These are phyloP conservation scores for Callospermophilus lateralis DNA, from an alignment of 2,113 vertebrate genomes.

Conservation along the genomic window DNA sequence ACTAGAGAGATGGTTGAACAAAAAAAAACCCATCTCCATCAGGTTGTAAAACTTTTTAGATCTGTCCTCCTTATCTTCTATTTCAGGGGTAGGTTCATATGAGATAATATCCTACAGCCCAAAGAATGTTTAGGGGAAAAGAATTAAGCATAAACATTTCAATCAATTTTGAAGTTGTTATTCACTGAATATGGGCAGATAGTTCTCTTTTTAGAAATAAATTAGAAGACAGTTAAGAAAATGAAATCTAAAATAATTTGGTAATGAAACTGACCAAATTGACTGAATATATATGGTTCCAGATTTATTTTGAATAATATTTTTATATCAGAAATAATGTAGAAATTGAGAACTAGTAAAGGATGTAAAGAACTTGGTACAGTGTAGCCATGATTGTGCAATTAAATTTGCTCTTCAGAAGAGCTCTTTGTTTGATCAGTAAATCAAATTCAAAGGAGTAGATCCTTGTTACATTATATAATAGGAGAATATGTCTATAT, in stretches of 20 bases:
- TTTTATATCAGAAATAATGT: not conserved
- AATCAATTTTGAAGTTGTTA: not conserved
- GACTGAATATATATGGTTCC: not conserved
- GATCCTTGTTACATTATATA: not conserved
- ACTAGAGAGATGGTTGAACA: not conserved
- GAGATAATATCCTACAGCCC: too few species aligned
- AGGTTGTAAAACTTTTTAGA: not conserved
- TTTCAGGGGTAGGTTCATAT: not conserved
- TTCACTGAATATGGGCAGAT: not conserved
- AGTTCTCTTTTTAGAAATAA: not conserved
- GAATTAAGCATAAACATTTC: not conserved
- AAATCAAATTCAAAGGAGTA: not conserved
- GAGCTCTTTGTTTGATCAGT: not conserved
- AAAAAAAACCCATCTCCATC: not conserved
- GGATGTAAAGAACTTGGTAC: too few species aligned
- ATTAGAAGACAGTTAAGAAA: not conserved
- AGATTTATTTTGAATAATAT: not conserved
- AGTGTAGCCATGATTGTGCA: not conserved
- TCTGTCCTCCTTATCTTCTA: fast-evolving
- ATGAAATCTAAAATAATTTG: not conserved
- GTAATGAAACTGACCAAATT: not conserved
- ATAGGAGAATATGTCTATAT: not conserved
- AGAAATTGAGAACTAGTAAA: not conserved
- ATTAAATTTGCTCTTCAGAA: not conserved
- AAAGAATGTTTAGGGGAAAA: not conserved